Evolutionary conservation across 2,797 vertebrate species (phyloP).

Genomic region (Cyclura pinguis): DNA sequence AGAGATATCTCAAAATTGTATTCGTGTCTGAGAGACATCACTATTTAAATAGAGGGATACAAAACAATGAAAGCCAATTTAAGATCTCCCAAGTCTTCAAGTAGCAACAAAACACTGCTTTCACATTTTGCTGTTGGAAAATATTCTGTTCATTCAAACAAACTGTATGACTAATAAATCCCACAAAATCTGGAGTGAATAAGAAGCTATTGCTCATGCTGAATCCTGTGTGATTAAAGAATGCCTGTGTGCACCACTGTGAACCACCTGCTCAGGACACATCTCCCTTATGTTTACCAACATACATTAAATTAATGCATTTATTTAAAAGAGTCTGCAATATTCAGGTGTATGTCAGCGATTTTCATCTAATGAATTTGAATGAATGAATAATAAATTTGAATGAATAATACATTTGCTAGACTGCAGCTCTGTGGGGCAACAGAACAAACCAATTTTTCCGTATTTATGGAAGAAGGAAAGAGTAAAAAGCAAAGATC

Average conservation of each 20-base stretch:
- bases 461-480: not conserved
- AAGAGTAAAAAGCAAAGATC: not conserved
- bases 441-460: not conserved
- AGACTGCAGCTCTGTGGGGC: not conserved
- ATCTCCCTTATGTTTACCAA: not conserved
- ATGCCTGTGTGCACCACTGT: not conserved
- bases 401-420: not conserved
- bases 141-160: constrained; percentile 3
- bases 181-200: not conserved
- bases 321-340: constrained; percentile 13
- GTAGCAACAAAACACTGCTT: not conserved
- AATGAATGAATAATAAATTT: too few relatives aligned
- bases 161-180: not conserved
- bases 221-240: not conserved
- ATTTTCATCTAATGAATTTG: constrained; percentile 3
- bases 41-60: not conserved
- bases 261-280: not conserved
- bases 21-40: constrained; percentile 35
- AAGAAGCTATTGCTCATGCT: not conserved
- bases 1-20: constrained; percentile 60
- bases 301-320: constrained; percentile 41
- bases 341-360: not conserved
- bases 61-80: not conserved
- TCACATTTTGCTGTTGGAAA: not conserved
- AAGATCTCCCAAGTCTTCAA: not conserved